Conservation (phyloP, 35 echinoderm and acorn worm genomes). For the Patiria miniata region DNA sequence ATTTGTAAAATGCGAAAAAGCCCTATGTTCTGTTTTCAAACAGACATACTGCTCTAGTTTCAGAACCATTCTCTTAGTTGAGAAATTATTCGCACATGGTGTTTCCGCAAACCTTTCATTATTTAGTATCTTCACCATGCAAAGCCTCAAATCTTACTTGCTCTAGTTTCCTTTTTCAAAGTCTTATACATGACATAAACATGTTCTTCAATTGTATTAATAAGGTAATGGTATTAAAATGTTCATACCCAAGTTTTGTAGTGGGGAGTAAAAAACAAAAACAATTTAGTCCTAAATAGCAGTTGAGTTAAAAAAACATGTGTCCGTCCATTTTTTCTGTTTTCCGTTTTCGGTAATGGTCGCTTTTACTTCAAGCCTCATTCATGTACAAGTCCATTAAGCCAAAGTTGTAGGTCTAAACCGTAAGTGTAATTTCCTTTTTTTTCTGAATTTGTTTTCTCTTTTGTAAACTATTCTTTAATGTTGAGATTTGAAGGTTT, state of each 20-base stretch:
- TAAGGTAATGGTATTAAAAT: neutral
- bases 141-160: no score
- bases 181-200: no score
- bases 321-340: neutral
- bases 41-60: no score
- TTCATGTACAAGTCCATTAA: neutral
- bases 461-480: neutral
- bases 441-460: neutral
- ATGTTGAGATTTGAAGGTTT: no score
- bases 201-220: neutral
- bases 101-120: no score
- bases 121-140: no score
- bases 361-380: neutral
- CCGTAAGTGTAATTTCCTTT: constrained; percentile 3
- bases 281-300: neutral
- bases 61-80: no score
- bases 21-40: no score
- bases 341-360: neutral
- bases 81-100: no score
- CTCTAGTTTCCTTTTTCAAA: no score
- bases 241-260: neutral
- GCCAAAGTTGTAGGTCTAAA: neutral
- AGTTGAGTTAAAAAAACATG: neutral
- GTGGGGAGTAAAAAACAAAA: neutral
- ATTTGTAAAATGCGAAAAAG: no score